Base-by-base conservation (phyloP, 2,797 vertebrate genomes). In the Sarcoramphus papa region DNA sequence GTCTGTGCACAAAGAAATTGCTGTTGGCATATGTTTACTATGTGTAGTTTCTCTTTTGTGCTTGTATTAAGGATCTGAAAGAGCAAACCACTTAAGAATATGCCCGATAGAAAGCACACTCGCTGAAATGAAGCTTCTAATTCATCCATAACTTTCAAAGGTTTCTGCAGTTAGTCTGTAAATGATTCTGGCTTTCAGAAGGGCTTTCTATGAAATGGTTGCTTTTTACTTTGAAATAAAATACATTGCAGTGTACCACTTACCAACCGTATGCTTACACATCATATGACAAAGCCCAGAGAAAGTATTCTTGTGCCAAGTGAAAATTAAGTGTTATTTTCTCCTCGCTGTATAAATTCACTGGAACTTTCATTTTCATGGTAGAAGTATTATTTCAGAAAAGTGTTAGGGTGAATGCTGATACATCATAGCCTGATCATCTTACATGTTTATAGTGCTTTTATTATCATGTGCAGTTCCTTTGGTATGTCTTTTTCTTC, bases 221-320 rank as follows among this genome's bases (percentile, higher is more conserved):
- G n/a, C 81, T 84, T 93, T 92, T 70, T 78, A 45, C 62, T 78
- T 91, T 78, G 73, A 57, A 91, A 87, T 79, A 73, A 94, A 95
- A 75, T 64, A 14, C 37, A 5, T 45, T 81, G 33, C 79, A 75
- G 31, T 65, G 31, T 83, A 30, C 69, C 19, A 10, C 72, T 95
- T 78, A 62, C 43, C 28, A 54, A 9, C 69, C 25, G 7, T 56
- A 27, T 68, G 48, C 37, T 82, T 79, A 16, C 12, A 62, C 40
- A 12, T 67, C 24, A 2, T 41, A 19, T 24, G 72, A 59, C 63
- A 92, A 69, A 94, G 47, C 65, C 59, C 63, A 47, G 54, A 82
- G 43, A 33, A 81, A 89, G 35, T 35, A 23, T 3, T 45, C 51
- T 59, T 43, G 37, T 77, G 65, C 64, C 64, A 91, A 40, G 50